Evolutionary conservation across 2,797 vertebrate genomes (phyloP).

Genomic region (Hemitrygon akajei): DNA sequence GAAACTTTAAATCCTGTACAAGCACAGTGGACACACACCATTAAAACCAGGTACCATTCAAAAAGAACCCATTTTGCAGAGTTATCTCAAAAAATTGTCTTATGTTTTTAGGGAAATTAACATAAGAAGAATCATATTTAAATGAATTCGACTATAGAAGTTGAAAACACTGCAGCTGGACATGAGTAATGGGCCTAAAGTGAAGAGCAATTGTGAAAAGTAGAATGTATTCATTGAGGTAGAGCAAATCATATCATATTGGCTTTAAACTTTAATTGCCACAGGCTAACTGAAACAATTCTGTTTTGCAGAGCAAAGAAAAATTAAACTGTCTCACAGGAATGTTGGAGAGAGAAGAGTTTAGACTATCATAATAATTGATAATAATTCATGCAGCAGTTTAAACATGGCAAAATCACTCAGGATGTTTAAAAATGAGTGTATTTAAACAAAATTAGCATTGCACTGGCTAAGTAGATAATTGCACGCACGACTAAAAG

Average conservation of each 20-base stretch:
- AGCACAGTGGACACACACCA: too few species aligned
- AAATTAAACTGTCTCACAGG: neutral
- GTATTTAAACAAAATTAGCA: too few species aligned
- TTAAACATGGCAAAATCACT: too few species aligned
- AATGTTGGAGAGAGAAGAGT: neutral
- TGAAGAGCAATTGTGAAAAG: neutral
- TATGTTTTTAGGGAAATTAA: neutral
- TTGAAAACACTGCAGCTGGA: neutral
- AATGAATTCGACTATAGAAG: too few species aligned
- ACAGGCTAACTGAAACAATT: neutral
- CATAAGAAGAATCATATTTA: neutral
- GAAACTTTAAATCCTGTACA: too few species aligned
- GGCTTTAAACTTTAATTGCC: neutral
- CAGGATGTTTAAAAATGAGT: too few species aligned
- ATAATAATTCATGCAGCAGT: too few species aligned
- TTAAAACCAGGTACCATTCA: too few species aligned
- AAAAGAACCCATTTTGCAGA: too few species aligned
- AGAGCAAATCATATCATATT: neutral
- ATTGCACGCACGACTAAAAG: too few species aligned
- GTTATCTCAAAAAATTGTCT: too few species aligned
- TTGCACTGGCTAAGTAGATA: too few species aligned
- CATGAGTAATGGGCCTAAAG: neutral
- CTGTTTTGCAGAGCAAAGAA: neutral
- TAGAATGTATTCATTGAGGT: neutral
- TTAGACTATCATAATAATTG: neutral